Evolutionary conservation across 2,888 invertebrate species (phyloP), one percentile per base, ranked within the genome.

Genomic region (Palloptera scutellata): DNA sequence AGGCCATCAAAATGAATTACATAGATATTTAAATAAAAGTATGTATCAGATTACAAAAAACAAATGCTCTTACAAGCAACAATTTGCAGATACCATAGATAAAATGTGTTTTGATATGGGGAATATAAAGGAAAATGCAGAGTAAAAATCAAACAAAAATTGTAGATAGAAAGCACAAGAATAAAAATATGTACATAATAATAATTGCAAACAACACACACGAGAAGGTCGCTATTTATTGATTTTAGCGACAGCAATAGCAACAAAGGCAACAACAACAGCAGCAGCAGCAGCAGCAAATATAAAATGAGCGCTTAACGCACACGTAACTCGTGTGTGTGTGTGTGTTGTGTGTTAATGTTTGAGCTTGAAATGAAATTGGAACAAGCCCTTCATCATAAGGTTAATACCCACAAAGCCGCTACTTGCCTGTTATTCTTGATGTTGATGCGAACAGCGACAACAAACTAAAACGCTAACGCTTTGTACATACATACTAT

Each of bases 191-290:
- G 40, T 12, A 30, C 30, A 58, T 41, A 43, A 57, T 57, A n/a
- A n/a, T 48, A 48, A 30, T 45, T 64, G 64, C 45, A 55, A 45
- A 43, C 15, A 51, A 58, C n/a, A 42, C 19, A 6, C n/a, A 42
- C 19, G 12, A 55, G 61, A 68, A 68, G 67, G 67, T 64, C 64
- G 60, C 55, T 64, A 57, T 68, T 68, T 68, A 68, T 68, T 68
- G 67, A 68, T 68, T 68, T 15, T 54, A 40, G 54, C 48, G 53
- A 57, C 52, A 55, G 17, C 11, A 59, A 30, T n/a, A 41, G 15
- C 43, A 61, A 15, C 13, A n/a, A 64, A 20, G 41, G 11, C 40
- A 61, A 17, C 12, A n/a, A 10, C n/a, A n/a, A n/a, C n/a, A n/a
- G n/a, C n/a, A n/a, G n/a, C n/a, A n/a, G n/a, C 57, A 48, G 45